phyloP scores from a whole-genome alignment of 2,888 invertebrate species.

The Stenolophus ochropezus region DNA sequence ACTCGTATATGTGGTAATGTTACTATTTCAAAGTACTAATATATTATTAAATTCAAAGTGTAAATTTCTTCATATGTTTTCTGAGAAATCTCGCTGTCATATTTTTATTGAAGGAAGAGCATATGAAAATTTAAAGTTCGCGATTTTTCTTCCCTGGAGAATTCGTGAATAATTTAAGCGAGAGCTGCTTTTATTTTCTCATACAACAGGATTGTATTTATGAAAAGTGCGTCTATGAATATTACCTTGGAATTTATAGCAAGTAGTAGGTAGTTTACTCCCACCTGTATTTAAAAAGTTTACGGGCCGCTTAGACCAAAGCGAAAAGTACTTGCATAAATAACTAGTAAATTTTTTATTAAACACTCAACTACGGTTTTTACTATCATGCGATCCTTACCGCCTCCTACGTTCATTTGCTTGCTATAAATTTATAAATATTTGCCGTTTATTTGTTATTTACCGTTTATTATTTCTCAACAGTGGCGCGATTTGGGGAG shows the following conservation, averaged over 20 bases:
- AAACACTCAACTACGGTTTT: constrained; percentile 14
- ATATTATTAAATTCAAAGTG: neutral
- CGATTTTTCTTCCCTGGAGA: neutral
- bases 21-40: too few relatives aligned
- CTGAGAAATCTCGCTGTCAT: neutral
- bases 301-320: constrained; percentile 3
- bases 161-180: neutral
- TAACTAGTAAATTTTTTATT: constrained; percentile 28
- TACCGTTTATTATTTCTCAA: neutral
- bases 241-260: constrained; percentile 49
- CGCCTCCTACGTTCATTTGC: constrained; percentile 4
- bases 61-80: neutral
- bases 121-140: neutral
- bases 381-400: constrained; percentile 6
- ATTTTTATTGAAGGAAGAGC: neutral
- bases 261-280: constrained; percentile 38
- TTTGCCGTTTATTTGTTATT: neutral
- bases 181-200: neutral
- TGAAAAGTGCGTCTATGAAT: constrained; percentile 30
- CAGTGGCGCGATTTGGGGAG: too few relatives aligned
- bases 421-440: neutral
- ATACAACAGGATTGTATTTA: constrained; percentile 23
- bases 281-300: constrained; percentile 36
- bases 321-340: constrained; percentile 10
- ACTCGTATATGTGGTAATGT: too few relatives aligned